A percentile compares a stretch with the other conserved stretches of the same genome.
These are phyloP conservation scores for Mythimna lalbum DNA, from an alignment of 2,888 invertebrate genomes.

Conservation along the genomic window DNA sequence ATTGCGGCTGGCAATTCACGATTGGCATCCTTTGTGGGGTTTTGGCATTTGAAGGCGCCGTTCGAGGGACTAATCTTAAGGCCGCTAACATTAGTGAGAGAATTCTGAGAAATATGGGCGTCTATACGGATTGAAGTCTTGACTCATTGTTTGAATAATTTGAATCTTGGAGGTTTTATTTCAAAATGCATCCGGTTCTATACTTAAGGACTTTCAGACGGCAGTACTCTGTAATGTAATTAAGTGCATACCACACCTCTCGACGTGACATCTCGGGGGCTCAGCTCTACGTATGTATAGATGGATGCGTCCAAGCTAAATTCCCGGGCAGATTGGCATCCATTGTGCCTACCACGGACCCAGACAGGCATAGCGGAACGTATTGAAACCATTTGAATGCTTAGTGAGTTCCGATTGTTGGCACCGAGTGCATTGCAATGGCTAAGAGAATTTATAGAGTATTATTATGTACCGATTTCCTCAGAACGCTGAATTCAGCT, in stretches of 20 bases:
- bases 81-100: conserved; percentile 65
- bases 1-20: conserved; percentile 82
- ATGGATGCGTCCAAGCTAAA: conserved; percentile 80
- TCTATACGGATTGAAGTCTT: conserved; percentile 34
- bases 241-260: conserved; percentile 57
- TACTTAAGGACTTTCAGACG: conserved; percentile 11
- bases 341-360: conserved; percentile 79
- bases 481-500: conserved; percentile 35
- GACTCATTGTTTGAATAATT: conserved; percentile 25
- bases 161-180: conserved; percentile 21
- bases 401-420: conserved; percentile 81
- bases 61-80: conserved; percentile 72
- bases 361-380: conserved; percentile 75
- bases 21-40: conserved; percentile 77
- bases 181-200: neutral
- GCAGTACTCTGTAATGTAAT: conserved; percentile 52
- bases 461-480: conserved; percentile 57
- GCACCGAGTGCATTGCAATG: conserved; percentile 64
- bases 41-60: conserved; percentile 76
- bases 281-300: conserved; percentile 32
- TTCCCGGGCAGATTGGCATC: conserved; percentile 86
- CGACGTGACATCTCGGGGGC: conserved; percentile 50
- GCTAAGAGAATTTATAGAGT: conserved; percentile 60
- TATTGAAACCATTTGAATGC: conserved; percentile 86
- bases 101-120: conserved; percentile 54